Conservation (phyloP, 2,888 invertebrate species). For the Argyra leucocephala region DNA sequence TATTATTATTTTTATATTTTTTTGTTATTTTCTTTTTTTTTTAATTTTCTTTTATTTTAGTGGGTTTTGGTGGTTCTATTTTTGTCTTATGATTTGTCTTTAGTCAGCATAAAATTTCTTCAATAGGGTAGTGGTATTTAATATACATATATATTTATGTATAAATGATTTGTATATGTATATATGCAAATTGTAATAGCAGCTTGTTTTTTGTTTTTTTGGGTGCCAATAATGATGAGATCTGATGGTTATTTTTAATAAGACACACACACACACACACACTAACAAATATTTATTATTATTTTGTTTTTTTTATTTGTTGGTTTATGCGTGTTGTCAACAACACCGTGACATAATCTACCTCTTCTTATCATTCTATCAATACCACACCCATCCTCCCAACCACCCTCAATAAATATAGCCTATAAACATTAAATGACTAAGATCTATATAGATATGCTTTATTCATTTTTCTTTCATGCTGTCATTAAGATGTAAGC, state of each 20-base stretch:
- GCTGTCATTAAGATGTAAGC: too few relatives aligned
- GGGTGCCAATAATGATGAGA: background rate
- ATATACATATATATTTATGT: background rate
- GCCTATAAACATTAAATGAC: too few relatives aligned
- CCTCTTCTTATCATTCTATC: too few relatives aligned
- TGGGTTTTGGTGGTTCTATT: conserved; percentile 6
- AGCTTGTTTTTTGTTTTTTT: background rate
- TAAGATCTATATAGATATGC: too few relatives aligned
- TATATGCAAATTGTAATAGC: background rate
- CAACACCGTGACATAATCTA: background rate
- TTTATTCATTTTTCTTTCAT: too few relatives aligned
- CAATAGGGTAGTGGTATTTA: background rate
- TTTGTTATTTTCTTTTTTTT: background rate
- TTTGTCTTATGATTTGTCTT: conserved; percentile 1
- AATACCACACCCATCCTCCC: too few relatives aligned
- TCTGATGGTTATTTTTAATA: background rate
- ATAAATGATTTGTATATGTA: background rate
- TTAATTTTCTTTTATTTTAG: background rate
- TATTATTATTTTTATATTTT: too few relatives aligned
- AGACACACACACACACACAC: too few relatives aligned
- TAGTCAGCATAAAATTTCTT: conserved; percentile 3
- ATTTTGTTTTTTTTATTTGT: background rate
- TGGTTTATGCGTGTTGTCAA: background rate
- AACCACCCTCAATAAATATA: too few relatives aligned
- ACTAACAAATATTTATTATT: background rate